These are phyloP conservation scores for Pungitius pungitius DNA, from an alignment of 2,113 vertebrate species.

Conservation along the genomic window DNA sequence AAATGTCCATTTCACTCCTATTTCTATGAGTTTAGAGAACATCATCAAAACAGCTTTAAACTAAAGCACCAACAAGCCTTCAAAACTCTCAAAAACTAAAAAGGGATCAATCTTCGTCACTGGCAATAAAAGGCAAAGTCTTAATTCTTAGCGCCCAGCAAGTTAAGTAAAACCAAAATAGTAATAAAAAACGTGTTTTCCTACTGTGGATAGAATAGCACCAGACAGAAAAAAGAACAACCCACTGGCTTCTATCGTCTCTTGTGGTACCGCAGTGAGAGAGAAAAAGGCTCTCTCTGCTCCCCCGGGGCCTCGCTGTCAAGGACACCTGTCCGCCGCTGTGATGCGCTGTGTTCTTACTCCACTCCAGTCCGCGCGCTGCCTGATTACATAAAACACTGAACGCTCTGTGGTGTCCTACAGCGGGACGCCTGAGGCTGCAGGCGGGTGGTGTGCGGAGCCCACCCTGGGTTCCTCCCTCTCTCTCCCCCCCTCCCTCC, in stretches of 20 bases:
- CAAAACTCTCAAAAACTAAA: not conserved
- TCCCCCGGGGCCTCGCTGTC: slow-evolving; percentile 54
- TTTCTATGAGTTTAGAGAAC: not conserved
- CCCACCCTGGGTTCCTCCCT: slow-evolving; percentile 42
- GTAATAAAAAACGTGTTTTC: not conserved
- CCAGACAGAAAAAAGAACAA: not conserved
- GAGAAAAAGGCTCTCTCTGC: slow-evolving; percentile 42
- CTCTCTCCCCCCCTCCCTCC: not conserved
- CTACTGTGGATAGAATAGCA: not conserved
- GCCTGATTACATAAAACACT: slow-evolving; percentile 64
- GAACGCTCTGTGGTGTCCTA: slow-evolving; percentile 60
- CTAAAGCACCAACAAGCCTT: not conserved
- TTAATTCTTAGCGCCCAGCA: not conserved
- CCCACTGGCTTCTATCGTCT: slow-evolving; percentile 37
- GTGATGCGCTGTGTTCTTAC: slow-evolving; percentile 57
- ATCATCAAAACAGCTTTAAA: not conserved
- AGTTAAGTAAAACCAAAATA: not conserved
- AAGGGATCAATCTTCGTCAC: not conserved
- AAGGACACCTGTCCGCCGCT: slow-evolving; percentile 73
- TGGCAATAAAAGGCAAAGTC: not conserved
- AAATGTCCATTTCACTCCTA: not conserved
- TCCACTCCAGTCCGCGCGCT: slow-evolving; percentile 61
- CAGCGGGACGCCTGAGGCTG: slow-evolving; percentile 63
- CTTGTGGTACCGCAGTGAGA: slow-evolving; percentile 50
- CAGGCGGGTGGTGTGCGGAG: slow-evolving; percentile 48